phyloP scores from a whole-genome alignment of 2,113 vertebrate genomes.

The Podiceps cristatus region DNA sequence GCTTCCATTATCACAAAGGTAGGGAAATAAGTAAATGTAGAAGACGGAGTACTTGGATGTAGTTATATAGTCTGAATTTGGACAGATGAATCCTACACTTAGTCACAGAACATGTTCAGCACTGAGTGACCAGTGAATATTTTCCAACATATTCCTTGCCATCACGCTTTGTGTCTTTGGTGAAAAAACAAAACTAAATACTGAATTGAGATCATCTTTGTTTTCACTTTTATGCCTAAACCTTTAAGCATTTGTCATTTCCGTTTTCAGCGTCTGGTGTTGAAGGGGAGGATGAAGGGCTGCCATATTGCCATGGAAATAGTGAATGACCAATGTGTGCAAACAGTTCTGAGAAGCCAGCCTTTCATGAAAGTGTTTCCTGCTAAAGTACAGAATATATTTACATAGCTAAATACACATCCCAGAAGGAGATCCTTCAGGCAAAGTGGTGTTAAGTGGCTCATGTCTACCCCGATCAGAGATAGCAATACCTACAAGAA shows the following conservation, averaged over 20 bases:
- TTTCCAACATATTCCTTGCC: background rate
- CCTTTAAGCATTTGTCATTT: background rate
- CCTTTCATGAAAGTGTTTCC: background rate
- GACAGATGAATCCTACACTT: background rate
- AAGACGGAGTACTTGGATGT: background rate
- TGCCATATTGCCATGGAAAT: background rate
- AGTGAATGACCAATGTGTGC: background rate
- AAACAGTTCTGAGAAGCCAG: background rate
- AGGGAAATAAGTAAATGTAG: background rate
- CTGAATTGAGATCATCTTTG: rapidly evolving
- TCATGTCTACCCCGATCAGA: background rate
- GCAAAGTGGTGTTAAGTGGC: background rate
- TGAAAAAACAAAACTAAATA: background rate
- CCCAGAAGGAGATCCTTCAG: background rate
- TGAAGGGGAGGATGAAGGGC: background rate
- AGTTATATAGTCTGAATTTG: background rate
- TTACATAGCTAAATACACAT: background rate
- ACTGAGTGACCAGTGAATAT: background rate
- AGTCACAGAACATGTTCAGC: background rate
- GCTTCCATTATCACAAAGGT: background rate
- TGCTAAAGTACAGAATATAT: background rate
- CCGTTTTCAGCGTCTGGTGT: background rate
- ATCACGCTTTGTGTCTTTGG: background rate
- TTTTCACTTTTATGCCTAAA: background rate
- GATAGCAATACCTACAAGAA: background rate